Conservation (phyloP, 2,113 vertebrate genomes). For the Macaca mulatta region DNA sequence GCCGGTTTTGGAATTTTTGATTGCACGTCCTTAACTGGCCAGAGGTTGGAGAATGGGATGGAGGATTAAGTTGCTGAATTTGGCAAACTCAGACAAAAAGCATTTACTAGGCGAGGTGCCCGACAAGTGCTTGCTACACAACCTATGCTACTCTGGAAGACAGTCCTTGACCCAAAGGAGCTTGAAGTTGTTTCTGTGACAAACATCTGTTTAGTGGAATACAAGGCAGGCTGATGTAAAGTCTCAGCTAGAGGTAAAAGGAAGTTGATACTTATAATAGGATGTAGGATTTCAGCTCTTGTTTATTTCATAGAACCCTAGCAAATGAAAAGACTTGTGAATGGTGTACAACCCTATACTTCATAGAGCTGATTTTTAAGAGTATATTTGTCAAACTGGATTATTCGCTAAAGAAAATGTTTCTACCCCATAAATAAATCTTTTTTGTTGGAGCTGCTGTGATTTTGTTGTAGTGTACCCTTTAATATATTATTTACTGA, state of each 20-base stretch:
- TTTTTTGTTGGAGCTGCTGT: neutral
- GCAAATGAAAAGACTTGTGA: neutral
- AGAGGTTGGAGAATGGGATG: neutral
- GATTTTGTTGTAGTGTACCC: neutral
- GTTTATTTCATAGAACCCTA: neutral
- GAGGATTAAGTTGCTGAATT: neutral
- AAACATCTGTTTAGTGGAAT: neutral
- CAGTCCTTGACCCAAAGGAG: neutral
- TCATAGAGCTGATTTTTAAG: slow-evolving; percentile 5
- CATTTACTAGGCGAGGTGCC: neutral
- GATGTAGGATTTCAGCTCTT: neutral
- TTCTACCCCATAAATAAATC: neutral
- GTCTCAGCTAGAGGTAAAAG: neutral
- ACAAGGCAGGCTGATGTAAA: neutral
- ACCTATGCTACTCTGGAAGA: neutral
- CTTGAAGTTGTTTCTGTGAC: neutral
- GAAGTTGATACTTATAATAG: neutral
- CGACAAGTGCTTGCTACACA: neutral
- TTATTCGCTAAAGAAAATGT: slow-evolving; percentile 19
- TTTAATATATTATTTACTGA: neutral
- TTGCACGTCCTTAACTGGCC: neutral
- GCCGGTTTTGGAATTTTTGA: neutral
- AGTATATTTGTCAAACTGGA: neutral
- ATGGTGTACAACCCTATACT: neutral
- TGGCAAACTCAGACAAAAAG: neutral